A percentile compares a stretch with the other conserved stretches of the same genome.
phyloP scores from a whole-genome alignment of 2,113 vertebrate species.

The Chauna torquata region DNA sequence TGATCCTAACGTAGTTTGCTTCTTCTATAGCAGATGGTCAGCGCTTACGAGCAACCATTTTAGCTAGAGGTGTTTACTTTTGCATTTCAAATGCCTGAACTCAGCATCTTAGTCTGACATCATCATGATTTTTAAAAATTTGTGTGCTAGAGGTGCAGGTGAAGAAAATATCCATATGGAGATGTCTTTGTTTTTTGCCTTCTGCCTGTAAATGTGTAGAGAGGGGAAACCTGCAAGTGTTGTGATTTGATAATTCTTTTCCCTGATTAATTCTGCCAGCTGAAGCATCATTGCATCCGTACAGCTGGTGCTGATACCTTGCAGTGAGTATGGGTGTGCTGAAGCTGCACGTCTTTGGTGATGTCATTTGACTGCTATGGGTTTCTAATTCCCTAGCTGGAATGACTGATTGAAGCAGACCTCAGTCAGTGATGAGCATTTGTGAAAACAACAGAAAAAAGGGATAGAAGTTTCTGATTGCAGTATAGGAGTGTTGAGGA shows the following conservation, averaged over 20 bases:
- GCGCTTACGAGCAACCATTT: not conserved
- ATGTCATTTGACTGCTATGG: not conserved
- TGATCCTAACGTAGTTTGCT: not conserved
- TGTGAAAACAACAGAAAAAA: constrained; percentile 19
- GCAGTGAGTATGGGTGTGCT: fast-evolving
- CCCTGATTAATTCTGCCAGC: not conserved
- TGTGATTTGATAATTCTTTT: not conserved
- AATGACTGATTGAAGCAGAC: not conserved
- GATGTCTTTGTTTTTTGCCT: not conserved
- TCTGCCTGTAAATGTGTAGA: not conserved
- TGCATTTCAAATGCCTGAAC: not conserved
- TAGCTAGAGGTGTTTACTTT: not conserved
- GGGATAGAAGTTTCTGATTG: constrained; percentile 6
- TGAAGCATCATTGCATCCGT: not conserved
- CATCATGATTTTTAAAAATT: not conserved
- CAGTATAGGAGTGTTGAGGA: not conserved
- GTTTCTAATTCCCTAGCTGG: not conserved
- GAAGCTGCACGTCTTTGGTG: not conserved
- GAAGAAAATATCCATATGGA: not conserved
- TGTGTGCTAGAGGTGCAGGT: not conserved
- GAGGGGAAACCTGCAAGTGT: not conserved
- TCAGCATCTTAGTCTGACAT: not conserved
- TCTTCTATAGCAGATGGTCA: not conserved
- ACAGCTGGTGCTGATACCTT: not conserved
- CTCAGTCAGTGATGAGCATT: not conserved